These are phyloP conservation scores for Cataglyphis livida DNA, from an alignment of 2,888 invertebrate species.

Conservation along the genomic window DNA sequence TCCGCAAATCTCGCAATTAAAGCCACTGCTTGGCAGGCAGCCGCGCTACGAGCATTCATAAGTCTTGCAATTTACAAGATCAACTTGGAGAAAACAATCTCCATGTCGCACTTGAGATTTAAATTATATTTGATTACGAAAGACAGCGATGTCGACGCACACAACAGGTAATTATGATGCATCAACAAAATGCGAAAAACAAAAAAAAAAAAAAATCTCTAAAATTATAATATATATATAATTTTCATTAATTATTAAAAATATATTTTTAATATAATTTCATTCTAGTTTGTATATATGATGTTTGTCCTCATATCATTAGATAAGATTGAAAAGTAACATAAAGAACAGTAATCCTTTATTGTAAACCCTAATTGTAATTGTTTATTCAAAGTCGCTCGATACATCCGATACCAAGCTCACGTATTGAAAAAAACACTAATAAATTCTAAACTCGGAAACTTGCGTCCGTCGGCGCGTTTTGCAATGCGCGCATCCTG, in stretches of 20 bases:
- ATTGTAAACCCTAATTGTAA: not conserved
- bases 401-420: not conserved
- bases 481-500: conserved; percentile 31
- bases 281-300: not conserved
- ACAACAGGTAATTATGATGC: conserved; percentile 19
- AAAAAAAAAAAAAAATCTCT: not conserved
- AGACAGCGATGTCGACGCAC: not conserved
- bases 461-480: conserved; percentile 21
- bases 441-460: conserved; percentile 21
- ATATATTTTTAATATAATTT: not conserved
- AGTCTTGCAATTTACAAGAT: conserved; percentile 40
- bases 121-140: conserved; percentile 26
- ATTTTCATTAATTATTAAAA: not conserved
- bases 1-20: conserved; percentile 48
- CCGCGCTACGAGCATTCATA: conserved; percentile 40
- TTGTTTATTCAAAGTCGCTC: not conserved
- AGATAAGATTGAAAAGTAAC: not conserved
- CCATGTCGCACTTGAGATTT: conserved; percentile 31
- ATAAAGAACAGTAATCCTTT: not conserved
- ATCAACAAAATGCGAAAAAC: not conserved
- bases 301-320: not conserved
- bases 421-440: not conserved
- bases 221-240: not conserved
- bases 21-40: conserved; percentile 42
- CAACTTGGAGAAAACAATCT: conserved; percentile 43